Conservation (phyloP, 2,888 invertebrate genomes). For the Litoditis marina region DNA sequence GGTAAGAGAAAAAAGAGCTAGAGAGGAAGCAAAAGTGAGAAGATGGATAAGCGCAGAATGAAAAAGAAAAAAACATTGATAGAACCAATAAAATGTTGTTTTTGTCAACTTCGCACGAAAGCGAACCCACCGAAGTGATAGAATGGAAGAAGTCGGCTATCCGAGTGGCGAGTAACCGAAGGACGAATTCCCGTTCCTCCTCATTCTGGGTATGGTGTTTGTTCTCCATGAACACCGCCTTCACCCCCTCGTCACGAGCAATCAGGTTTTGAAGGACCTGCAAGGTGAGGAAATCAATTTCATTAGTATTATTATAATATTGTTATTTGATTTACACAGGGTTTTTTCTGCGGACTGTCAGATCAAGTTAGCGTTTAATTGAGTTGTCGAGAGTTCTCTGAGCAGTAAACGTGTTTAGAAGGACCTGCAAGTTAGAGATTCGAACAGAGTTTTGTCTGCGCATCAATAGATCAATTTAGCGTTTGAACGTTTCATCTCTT, state of each 20-base stretch:
- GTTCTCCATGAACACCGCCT: slow-evolving; percentile 1
- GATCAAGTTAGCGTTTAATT: background rate
- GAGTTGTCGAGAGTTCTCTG: too few species aligned
- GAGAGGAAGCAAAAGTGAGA: too few species aligned
- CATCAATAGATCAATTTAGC: too few species aligned
- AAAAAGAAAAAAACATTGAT: too few species aligned
- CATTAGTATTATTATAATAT: background rate
- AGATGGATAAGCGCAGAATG: too few species aligned
- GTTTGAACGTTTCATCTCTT: too few species aligned
- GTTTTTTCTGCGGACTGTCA: background rate
- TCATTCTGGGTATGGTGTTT: slow-evolving; percentile 10
- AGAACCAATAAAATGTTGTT: background rate
- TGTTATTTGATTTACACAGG: background rate
- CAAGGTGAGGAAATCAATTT: background rate
- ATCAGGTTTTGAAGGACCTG: slow-evolving; percentile 10
- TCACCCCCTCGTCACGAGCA: slow-evolving; percentile 6
- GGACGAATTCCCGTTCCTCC: slow-evolving; percentile 23
- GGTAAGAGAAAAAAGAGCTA: too few species aligned
- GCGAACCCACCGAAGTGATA: slow-evolving; percentile 2
- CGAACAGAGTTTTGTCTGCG: too few species aligned
- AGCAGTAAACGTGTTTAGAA: too few species aligned
- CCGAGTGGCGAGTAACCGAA: slow-evolving; percentile 16
- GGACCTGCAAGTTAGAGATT: too few species aligned
- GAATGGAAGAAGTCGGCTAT: slow-evolving; percentile 19
- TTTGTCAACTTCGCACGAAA: background rate